phyloP scores from a whole-genome alignment of 1,140 invertebrate species.

The Monochamus saltuarius region DNA sequence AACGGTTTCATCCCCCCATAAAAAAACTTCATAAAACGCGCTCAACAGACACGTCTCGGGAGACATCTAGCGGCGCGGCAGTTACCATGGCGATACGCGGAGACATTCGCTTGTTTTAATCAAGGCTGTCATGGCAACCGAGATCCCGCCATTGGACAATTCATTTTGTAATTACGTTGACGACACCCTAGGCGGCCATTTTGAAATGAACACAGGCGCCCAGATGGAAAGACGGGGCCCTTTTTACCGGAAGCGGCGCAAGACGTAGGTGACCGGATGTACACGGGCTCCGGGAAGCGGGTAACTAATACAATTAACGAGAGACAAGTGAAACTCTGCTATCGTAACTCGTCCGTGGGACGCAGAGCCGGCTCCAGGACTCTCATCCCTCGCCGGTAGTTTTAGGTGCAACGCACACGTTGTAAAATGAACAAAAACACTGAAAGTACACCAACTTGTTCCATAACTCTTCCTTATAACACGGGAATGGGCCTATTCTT shows the following conservation, averaged over 20 bases:
- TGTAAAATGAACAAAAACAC: too few species aligned
- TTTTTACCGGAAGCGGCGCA: conserved; percentile 31
- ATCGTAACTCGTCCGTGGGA: conserved; percentile 49
- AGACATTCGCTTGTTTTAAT: conserved; percentile 54
- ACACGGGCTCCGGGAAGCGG: conserved; percentile 42
- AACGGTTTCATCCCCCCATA: conserved; percentile 36
- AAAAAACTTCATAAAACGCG: conserved; percentile 37
- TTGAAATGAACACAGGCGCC: conserved; percentile 50
- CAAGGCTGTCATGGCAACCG: conserved; percentile 54
- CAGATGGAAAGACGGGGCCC: conserved; percentile 34
- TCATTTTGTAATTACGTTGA: conserved; percentile 55
- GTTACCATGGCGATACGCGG: conserved; percentile 48
- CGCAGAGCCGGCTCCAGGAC: conserved; percentile 6
- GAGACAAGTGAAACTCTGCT: conserved; percentile 54
- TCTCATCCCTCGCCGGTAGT: not conserved
- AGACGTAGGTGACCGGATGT: conserved; percentile 39
- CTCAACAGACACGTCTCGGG: conserved; percentile 35
- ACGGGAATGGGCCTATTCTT: too few species aligned
- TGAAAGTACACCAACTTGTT: too few species aligned
- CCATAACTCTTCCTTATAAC: too few species aligned
- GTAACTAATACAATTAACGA: conserved; percentile 54
- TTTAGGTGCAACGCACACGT: conserved; percentile 7
- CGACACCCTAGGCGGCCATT: conserved; percentile 55
- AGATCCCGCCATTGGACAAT: conserved; percentile 55
- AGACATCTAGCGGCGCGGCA: conserved; percentile 43